A percentile compares a stretch with the other conserved stretches of the same genome.
Conservation (phyloP, 2,113 vertebrate species). For the Poicephalus meyeri region DNA sequence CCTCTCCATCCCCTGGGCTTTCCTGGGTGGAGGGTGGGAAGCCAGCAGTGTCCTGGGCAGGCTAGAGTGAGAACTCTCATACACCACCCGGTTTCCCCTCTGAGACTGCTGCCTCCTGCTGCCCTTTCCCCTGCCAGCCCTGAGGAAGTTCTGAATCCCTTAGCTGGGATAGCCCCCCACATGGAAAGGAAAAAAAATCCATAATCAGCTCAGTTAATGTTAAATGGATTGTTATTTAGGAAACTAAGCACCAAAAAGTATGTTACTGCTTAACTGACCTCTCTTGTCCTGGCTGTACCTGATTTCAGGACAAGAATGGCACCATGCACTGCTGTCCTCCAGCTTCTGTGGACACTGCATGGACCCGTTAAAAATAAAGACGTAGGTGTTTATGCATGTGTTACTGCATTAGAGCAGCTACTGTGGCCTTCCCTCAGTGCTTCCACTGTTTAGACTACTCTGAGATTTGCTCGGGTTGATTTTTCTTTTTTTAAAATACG, state of each 20-base stretch:
- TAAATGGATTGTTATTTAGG: neutral
- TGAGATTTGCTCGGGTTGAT: neutral
- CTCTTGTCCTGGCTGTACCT: neutral
- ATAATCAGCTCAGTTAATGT: neutral
- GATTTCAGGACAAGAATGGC: neutral
- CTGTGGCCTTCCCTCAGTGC: neutral
- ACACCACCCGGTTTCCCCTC: neutral
- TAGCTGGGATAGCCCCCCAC: neutral
- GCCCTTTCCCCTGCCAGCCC: neutral
- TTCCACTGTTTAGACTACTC: neutral
- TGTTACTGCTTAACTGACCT: neutral
- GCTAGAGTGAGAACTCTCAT: neutral
- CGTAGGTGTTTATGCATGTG: rapidly evolving
- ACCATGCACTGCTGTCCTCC: neutral
- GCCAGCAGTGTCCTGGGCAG: neutral
- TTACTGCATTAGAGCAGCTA: neutral
- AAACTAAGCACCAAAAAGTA: neutral
- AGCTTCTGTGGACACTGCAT: neutral
- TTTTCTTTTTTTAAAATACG: neutral
- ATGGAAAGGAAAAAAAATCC: neutral
- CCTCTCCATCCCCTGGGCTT: neutral
- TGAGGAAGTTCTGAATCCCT: neutral
- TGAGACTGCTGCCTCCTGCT: neutral
- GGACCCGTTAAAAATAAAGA: neutral
- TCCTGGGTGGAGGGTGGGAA: neutral